Evolutionary conservation across 2,797 vertebrate genomes (phyloP), one percentile per base, ranked within the genome.

Genomic region (Sternarchorhynchus goeldii): DNA sequence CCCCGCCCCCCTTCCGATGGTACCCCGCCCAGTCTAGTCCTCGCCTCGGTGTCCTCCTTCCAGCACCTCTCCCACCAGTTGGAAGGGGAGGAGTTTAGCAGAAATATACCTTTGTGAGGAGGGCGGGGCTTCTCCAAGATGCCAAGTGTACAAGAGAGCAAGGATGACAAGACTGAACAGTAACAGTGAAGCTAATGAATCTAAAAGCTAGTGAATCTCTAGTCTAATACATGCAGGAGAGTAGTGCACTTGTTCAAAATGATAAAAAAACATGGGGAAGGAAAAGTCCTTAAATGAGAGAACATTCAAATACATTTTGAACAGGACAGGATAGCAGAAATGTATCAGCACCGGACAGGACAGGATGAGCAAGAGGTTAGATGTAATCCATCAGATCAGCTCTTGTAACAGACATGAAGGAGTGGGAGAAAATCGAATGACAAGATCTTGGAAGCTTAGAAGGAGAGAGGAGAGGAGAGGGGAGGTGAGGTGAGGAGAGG

Each of bases 391-490:
- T 3, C 39, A 45, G 50, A 10, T 12, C 45, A 12, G 45, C 45
- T 50, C 45, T 50, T 50, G 45, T 50, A 7, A 56, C 63, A 59
- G 58, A 6, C 29, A 56, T 63, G 21, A 39, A 31, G 20, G 62
- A 53, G 50, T 29, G 41, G 53, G 14, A 29, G 20, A 60, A 75
- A 64, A 45, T 31, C 18, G 12, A 39, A 31, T 2, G 36, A 32
- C 18, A 36, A 53, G 29, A 25, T 41, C 36, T 25, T 53, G 31
- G 62, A n/a, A 78, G 53, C 50, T 25, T 25, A 21, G 60, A n/a
- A 20, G 71, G 60, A 59, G 58, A 36, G 25, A 64, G 1, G 14
- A 69, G 59, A 32, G 58, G 36, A 88, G 89, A 92, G 88, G 88
- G 84, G n/a, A n/a, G n/a, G n/a, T n/a, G n/a, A n/a, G n/a, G n/a